Conservation (phyloP, 2,797 vertebrate genomes). For the Aldrovandia affinis region DNA sequence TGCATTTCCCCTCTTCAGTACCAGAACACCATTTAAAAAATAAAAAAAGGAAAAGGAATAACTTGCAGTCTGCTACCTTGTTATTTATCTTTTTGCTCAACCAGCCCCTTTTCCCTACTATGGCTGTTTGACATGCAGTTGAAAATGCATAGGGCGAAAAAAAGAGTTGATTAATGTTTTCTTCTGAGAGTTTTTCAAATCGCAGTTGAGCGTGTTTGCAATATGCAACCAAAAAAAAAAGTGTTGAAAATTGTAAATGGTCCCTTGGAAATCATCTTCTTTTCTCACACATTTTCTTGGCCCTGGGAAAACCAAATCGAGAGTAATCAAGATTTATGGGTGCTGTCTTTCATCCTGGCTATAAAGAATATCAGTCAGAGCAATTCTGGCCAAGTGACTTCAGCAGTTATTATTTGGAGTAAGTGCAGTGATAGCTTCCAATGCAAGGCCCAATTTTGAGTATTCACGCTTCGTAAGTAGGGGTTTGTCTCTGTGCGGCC, state of each 20-base stretch:
- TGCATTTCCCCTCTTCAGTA: conserved; percentile 35
- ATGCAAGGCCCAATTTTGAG: background rate
- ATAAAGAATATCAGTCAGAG: conserved; percentile 25
- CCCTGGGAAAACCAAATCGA: conserved; percentile 44
- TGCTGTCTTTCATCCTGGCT: conserved; percentile 45
- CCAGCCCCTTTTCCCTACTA: background rate
- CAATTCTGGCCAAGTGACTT: conserved; percentile 52
- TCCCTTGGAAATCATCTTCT: conserved; percentile 52
- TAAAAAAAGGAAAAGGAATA: conserved; percentile 20
- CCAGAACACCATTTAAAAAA: conserved; percentile 38
- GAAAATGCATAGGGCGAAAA: conserved; percentile 49
- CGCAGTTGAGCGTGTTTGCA: conserved; percentile 40
- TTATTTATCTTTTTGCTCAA: background rate
- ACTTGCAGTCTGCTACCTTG: conserved; percentile 41
- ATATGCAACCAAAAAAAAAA: conserved; percentile 19
- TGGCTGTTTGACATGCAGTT: conserved; percentile 58
- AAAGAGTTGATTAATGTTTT: conserved; percentile 59
- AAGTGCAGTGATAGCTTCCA: conserved; percentile 21
- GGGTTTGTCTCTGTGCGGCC: background rate
- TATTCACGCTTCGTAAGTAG: background rate
- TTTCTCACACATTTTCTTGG: conserved; percentile 62
- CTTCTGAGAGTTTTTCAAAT: conserved; percentile 52
- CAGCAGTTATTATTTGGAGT: conserved; percentile 48
- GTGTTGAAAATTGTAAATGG: conserved; percentile 54
- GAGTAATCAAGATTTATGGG: conserved; percentile 54